Evolutionary conservation across 2,797 vertebrate genomes (phyloP).

Genomic region (Oreonectes daqikongensis): DNA sequence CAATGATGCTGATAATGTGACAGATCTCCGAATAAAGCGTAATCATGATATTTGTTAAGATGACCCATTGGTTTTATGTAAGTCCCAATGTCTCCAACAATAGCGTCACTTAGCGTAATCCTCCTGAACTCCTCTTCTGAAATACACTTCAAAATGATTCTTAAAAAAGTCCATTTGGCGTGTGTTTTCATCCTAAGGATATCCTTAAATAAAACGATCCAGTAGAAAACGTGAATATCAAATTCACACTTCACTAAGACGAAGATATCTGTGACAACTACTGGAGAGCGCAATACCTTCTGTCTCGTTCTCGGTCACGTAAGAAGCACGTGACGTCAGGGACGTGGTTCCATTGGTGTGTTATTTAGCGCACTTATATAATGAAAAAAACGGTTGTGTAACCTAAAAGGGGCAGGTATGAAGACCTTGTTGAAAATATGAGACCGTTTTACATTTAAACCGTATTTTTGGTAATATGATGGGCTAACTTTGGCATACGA

Average conservation of each 20-base stretch:
- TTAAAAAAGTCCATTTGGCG: not conserved
- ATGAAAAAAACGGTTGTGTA: conserved; percentile 75
- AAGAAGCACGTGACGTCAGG: conserved; percentile 58
- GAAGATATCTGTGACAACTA: not conserved
- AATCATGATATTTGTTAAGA: no score
- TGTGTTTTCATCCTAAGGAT: not conserved
- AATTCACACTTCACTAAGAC: not conserved
- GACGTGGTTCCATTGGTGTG: conserved; percentile 65
- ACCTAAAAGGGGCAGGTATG: conserved; percentile 54
- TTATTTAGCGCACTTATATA: conserved; percentile 78
- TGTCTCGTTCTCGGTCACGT: conserved; percentile 32
- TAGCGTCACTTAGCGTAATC: conserved; percentile 41
- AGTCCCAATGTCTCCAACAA: conserved; percentile 27
- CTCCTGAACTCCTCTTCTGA: not conserved
- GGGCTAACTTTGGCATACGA: no score
- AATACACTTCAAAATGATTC: not conserved
- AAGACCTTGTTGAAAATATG: not conserved
- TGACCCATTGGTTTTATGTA: conserved; percentile 24
- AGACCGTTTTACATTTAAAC: not conserved
- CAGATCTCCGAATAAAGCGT: not conserved
- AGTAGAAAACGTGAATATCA: not conserved
- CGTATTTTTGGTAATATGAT: not conserved
- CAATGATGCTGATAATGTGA: not conserved
- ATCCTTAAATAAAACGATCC: not conserved
- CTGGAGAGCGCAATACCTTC: conserved; percentile 24